A percentile compares a stretch with the other conserved stretches of the same genome.
phyloP scores from a whole-genome alignment of 2,888 invertebrate species.

The Synanthedon andrenaeformis region DNA sequence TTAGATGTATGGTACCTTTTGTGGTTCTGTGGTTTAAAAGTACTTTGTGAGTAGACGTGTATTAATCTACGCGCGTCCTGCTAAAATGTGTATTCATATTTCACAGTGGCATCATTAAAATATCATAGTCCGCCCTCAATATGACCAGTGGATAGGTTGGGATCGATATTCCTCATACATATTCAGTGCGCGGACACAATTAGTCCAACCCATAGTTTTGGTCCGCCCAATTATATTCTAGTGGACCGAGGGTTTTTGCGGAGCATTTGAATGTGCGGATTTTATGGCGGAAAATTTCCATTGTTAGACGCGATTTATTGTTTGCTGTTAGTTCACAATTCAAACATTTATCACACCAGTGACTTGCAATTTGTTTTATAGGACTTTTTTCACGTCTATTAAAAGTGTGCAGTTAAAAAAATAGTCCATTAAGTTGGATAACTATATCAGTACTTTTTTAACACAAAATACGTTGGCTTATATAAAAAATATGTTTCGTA shows the following conservation, averaged over 20 bases:
- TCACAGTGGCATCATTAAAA: neutral
- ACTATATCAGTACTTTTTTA: too few species aligned
- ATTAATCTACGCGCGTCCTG: neutral
- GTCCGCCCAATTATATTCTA: slow-evolving; percentile 50
- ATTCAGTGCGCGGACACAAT: slow-evolving; percentile 51
- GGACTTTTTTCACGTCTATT: too few species aligned
- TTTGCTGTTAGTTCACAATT: slow-evolving; percentile 7
- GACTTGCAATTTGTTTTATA: too few species aligned
- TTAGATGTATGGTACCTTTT: too few species aligned
- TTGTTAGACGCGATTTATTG: neutral
- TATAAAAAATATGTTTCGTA: too few species aligned
- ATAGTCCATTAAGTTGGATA: too few species aligned
- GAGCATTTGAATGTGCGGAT: slow-evolving; percentile 7
- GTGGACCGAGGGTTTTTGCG: slow-evolving; percentile 41
- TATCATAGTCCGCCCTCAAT: neutral
- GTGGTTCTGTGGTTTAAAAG: too few species aligned
- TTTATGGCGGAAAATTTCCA: neutral
- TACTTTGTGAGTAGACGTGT: too few species aligned
- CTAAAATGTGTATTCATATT: neutral
- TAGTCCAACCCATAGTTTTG: slow-evolving; percentile 38
- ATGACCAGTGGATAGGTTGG: neutral
- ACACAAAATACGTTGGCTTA: too few species aligned
- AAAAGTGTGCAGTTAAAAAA: too few species aligned
- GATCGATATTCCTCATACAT: slow-evolving; percentile 45
- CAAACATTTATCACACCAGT: slow-evolving; percentile 1